phyloP scores from a whole-genome alignment of 2,888 invertebrate genomes.

The Candidula unifasciata region DNA sequence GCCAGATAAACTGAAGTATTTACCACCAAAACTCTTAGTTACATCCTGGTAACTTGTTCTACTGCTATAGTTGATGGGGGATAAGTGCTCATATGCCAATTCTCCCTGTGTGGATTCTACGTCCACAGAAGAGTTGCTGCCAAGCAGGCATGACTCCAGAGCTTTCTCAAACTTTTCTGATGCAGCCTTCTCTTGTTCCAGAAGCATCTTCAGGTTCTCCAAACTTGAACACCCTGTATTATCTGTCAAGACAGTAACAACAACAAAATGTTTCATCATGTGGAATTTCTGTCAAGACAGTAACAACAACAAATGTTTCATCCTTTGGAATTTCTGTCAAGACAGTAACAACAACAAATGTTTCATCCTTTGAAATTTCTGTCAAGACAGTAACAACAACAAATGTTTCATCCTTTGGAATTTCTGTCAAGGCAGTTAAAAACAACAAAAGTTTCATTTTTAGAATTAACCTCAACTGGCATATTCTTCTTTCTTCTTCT shows the following conservation, averaged over 20 bases:
- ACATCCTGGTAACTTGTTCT: neutral
- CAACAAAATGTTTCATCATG: no score
- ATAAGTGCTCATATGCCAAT: neutral
- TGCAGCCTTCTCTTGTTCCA: constrained; percentile 29
- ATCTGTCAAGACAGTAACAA: neutral
- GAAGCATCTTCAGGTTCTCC: constrained; percentile 38
- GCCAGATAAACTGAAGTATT: no score
- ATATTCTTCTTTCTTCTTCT: no score
- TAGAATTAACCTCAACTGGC: no score
- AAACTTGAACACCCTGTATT: constrained; percentile 49
- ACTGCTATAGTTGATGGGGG: constrained; percentile 7
- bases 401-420: no score
- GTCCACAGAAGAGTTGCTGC: neutral
- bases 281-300: no score
- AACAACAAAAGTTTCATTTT: no score
- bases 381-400: neutral
- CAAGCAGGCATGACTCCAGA: neutral
- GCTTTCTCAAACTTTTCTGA: constrained; percentile 20
- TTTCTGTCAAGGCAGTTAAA: no score
- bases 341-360: neutral
- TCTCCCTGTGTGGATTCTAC: neutral
- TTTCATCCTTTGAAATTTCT: no score
- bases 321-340: no score
- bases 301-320: no score
- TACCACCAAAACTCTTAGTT: no score